Evolutionary conservation across 2,113 vertebrate species (phyloP).

Genomic region (Rattus rattus): DNA sequence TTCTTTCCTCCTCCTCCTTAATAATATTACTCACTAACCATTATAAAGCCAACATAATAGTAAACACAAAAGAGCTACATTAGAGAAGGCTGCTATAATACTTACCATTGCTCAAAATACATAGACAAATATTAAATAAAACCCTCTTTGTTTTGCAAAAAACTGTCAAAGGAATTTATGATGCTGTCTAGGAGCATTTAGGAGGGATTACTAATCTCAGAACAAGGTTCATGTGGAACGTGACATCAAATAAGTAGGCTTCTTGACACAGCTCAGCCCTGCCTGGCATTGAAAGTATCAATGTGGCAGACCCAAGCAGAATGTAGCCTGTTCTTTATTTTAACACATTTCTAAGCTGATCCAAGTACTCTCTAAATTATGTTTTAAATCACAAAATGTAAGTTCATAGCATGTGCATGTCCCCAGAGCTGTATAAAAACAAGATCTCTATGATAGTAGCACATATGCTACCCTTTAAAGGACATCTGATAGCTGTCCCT

Average conservation of each 20-base stretch:
- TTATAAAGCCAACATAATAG: not conserved
- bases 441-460: not conserved
- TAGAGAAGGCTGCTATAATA: not conserved
- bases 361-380: conserved; percentile 29
- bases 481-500: not conserved
- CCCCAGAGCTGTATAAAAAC: too few species aligned
- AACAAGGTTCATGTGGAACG: not conserved
- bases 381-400: conserved; percentile 38
- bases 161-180: not conserved
- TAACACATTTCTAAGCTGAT: not conserved
- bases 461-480: not conserved
- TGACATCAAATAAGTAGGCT: not conserved
- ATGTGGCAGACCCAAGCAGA: not conserved
- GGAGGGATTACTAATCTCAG: not conserved
- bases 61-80: not conserved
- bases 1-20: not conserved
- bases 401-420: not conserved
- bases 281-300: not conserved
- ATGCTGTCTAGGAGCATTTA: not conserved
- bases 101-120: not conserved
- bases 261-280: not conserved
- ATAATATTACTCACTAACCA: not conserved
- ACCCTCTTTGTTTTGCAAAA: not conserved
- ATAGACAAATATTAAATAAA: not conserved
- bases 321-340: not conserved